phyloP scores from a whole-genome alignment of 2,113 vertebrate genomes.

The Copsychus sechellarum region DNA sequence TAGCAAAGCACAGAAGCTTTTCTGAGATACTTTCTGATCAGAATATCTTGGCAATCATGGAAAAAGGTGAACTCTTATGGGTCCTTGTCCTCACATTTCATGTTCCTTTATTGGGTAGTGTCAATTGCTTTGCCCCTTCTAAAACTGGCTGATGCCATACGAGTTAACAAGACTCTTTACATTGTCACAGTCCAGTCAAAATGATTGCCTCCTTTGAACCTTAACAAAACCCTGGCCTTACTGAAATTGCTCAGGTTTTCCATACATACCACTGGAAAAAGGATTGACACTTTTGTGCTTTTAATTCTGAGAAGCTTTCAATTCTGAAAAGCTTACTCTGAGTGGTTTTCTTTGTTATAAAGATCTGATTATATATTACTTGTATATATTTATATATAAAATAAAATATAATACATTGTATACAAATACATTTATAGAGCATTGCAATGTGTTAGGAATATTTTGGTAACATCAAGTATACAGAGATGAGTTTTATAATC shows the following conservation, averaged over 20 bases:
- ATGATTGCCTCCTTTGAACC: slow-evolving; percentile 23
- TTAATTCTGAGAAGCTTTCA: not conserved
- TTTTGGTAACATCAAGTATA: not conserved
- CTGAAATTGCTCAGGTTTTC: slow-evolving; percentile 9
- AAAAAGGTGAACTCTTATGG: not conserved
- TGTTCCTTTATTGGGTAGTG: slow-evolving; percentile 12
- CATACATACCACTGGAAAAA: not conserved
- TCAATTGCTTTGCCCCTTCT: slow-evolving; percentile 21
- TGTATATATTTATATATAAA: not conserved
- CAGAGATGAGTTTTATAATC: not conserved
- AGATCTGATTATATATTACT: not conserved
- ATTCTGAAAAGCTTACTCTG: not conserved
- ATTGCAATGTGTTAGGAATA: not conserved
- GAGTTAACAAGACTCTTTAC: not conserved
- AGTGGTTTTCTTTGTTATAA: not conserved
- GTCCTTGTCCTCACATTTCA: not conserved
- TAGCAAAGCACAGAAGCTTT: not conserved
- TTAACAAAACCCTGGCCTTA: not conserved
- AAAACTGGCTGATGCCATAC: not conserved
- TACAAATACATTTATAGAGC: not conserved
- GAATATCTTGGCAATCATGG: not conserved
- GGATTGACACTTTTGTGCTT: not conserved
- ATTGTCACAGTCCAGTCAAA: not conserved
- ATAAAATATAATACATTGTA: not conserved
- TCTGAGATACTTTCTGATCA: not conserved